Conservation (phyloP, 2,797 vertebrate species). For the Acipenser ruthenus region DNA sequence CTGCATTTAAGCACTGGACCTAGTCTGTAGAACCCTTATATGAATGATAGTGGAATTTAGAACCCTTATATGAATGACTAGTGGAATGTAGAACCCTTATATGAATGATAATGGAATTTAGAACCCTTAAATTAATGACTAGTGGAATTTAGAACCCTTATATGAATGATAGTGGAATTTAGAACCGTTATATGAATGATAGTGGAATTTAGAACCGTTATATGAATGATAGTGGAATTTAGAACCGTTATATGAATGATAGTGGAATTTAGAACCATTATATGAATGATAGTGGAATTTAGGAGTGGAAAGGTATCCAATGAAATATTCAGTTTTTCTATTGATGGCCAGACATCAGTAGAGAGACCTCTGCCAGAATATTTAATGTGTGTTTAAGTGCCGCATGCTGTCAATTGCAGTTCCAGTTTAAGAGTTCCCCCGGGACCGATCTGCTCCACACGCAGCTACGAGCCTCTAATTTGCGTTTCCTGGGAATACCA, state of each 20-base stretch:
- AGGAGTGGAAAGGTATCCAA: not conserved
- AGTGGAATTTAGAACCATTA: not conserved
- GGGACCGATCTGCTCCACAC: constrained; percentile 32
- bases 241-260: no score
- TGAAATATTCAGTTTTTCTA: constrained; percentile 26
- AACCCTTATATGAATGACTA: no score
- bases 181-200: no score
- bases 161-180: no score
- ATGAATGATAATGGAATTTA: not conserved
- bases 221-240: not conserved
- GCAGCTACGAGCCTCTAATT: constrained; percentile 18
- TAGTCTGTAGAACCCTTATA: no score
- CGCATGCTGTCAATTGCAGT: constrained; percentile 40
- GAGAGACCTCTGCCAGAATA: constrained; percentile 16
- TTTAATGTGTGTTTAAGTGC: constrained; percentile 37
- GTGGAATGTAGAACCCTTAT: no score
- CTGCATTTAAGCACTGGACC: no score
- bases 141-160: no score
- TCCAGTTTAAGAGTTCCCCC: constrained; percentile 28
- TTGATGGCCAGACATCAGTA: constrained; percentile 12
- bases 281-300: not conserved
- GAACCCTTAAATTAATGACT: no score
- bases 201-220: no score
- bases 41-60: no score
- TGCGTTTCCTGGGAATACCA: constrained; percentile 14